These are phyloP conservation scores for Drosophila differens DNA, from an alignment of 2,888 invertebrate genomes.

Conservation along the genomic window DNA sequence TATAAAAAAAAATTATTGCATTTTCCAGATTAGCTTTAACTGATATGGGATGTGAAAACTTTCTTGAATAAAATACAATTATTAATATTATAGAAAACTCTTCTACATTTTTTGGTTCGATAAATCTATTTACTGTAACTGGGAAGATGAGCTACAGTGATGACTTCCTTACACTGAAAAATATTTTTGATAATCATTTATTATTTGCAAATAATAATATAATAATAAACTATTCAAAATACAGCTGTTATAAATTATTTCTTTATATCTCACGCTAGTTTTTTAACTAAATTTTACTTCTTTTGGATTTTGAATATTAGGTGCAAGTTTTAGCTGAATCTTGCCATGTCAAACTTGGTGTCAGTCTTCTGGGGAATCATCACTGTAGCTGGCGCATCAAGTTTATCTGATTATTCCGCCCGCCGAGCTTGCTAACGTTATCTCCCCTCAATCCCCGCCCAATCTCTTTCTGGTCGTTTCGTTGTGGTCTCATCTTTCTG, in stretches of 20 bases:
- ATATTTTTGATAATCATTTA: too few species aligned
- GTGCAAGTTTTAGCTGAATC: not conserved
- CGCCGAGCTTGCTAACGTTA: conserved; percentile 28
- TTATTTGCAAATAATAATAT: not conserved
- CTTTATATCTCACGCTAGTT: rapidly evolving
- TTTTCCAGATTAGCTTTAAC: not conserved
- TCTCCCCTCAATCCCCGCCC: not conserved
- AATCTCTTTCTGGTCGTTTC: conserved; percentile 18
- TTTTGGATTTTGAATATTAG: not conserved
- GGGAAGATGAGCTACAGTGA: not conserved
- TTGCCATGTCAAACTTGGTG: not conserved
- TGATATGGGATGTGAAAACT: not conserved
- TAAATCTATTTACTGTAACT: not conserved
- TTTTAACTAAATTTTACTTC: not conserved
- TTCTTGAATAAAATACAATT: not conserved
- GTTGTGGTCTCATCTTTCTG: conserved; percentile 53
- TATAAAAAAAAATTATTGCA: not conserved
- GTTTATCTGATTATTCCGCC: conserved; percentile 75
- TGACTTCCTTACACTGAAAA: too few species aligned
- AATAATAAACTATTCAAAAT: too few species aligned
- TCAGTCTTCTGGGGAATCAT: conserved; percentile 1
- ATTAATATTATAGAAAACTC: not conserved
- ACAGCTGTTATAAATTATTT: not conserved
- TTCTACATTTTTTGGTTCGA: not conserved
- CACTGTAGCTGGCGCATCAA: conserved; percentile 44